A percentile compares a stretch with the other conserved stretches of the same genome.
phyloP scores from a whole-genome alignment of 53 echinoderm and acorn worm species.

The Holothuria leucospilota region DNA sequence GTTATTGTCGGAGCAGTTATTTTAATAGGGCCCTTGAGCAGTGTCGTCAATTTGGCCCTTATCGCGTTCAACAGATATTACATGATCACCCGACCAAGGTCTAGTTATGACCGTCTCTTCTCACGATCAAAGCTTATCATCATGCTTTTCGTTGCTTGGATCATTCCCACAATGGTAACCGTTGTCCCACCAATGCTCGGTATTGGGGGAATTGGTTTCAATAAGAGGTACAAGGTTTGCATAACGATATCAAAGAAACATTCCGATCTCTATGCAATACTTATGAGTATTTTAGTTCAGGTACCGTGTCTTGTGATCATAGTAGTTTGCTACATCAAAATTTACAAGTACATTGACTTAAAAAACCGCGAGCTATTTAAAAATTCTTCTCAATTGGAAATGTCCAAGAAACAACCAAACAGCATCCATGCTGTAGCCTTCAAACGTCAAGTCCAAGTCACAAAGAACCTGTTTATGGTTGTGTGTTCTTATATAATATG shows the following conservation, averaged over 20 bases:
- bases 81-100: slow-evolving; percentile 53
- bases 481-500: too few species aligned
- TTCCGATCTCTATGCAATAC: slow-evolving; percentile 47
- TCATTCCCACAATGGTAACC: slow-evolving; percentile 47
- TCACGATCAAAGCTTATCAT: slow-evolving; percentile 46
- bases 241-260: slow-evolving; percentile 54
- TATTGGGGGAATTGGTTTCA: slow-evolving; percentile 65
- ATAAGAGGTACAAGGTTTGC: slow-evolving; percentile 57
- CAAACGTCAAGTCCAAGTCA: slow-evolving; percentile 64
- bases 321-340: slow-evolving; percentile 51
- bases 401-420: not conserved
- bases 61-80: slow-evolving; percentile 12
- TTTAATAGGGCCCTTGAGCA: slow-evolving; percentile 40
- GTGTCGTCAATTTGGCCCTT: slow-evolving; percentile 61
- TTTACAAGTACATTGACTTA: slow-evolving; percentile 51
- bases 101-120: slow-evolving; percentile 46
- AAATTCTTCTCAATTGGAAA: not conserved
- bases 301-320: slow-evolving; percentile 63
- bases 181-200: slow-evolving; percentile 42
- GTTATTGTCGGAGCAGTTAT: slow-evolving; percentile 47
- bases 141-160: slow-evolving; percentile 57
- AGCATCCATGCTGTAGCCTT: slow-evolving; percentile 22
- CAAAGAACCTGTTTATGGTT: slow-evolving; percentile 56
- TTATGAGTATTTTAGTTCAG: slow-evolving; percentile 48
- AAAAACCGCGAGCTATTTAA: slow-evolving; percentile 53